phyloP scores from a whole-genome alignment of 2,113 vertebrate genomes.

The Apteryx owenii region DNA sequence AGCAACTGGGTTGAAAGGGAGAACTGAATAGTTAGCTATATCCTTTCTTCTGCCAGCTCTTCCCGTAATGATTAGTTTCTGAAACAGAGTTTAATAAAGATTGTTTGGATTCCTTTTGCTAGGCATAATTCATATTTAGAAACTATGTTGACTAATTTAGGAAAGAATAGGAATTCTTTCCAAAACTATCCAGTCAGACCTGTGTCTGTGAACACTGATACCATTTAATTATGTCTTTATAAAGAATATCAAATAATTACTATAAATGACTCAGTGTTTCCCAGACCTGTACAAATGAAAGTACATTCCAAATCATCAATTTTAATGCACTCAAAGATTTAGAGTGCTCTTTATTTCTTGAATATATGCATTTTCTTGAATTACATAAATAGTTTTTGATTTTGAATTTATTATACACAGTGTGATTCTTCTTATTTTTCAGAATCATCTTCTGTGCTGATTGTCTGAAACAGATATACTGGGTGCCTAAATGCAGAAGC shows the following conservation, averaged over 20 bases:
- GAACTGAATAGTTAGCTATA: background rate
- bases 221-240: background rate
- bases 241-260: background rate
- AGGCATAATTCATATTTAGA: background rate
- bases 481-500: background rate
- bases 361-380: background rate
- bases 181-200: background rate
- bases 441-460: background rate
- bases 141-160: background rate
- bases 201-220: background rate
- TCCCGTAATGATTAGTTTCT: background rate
- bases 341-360: background rate
- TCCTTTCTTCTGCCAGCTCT: background rate
- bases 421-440: background rate
- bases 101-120: background rate
- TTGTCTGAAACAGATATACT: background rate
- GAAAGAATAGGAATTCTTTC: background rate
- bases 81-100: background rate
- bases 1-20: background rate
- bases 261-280: background rate
- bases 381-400: background rate
- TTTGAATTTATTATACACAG: background rate
- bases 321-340: background rate
- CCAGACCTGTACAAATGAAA: background rate
- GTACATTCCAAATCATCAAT: background rate